phyloP scores from a whole-genome alignment of 2,113 vertebrate genomes.

The Dromiciops gliroides region DNA sequence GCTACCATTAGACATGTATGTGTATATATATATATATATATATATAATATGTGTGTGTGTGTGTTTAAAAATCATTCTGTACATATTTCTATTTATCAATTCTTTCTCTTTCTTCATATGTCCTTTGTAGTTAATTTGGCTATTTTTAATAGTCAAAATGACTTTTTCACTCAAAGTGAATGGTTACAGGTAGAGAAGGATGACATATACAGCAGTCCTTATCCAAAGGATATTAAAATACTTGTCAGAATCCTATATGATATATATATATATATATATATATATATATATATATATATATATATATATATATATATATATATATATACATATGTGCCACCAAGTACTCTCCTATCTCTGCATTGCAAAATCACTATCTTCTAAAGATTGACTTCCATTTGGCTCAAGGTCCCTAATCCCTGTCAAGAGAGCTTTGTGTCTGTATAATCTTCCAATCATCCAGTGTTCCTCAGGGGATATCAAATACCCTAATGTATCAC shows the following conservation, averaged over 20 bases:
- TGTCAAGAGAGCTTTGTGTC: neutral
- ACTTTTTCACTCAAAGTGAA: neutral
- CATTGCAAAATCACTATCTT: neutral
- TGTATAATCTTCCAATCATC: neutral
- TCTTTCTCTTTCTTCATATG: neutral
- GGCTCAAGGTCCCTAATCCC: neutral
- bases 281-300: neutral
- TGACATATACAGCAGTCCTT: neutral
- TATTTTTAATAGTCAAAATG: neutral
- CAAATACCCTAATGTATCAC: neutral
- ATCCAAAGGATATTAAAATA: conserved; percentile 38
- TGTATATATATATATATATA: too few species aligned
- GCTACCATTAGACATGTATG: too few species aligned
- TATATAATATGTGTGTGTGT: too few species aligned
- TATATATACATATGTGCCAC: neutral
- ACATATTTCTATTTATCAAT: neutral
- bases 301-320: neutral
- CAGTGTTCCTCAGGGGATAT: neutral
- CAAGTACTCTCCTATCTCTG: neutral
- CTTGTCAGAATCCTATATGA: neutral
- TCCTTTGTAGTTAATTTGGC: neutral
- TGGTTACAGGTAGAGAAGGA: neutral
- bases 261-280: neutral
- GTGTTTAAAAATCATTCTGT: neutral
- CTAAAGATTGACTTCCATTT: neutral